Percentiles rank a stretch among this genome's conserved stretches.
phyloP scores from a whole-genome alignment of 2,113 vertebrate genomes.

The Lagopus muta region DNA sequence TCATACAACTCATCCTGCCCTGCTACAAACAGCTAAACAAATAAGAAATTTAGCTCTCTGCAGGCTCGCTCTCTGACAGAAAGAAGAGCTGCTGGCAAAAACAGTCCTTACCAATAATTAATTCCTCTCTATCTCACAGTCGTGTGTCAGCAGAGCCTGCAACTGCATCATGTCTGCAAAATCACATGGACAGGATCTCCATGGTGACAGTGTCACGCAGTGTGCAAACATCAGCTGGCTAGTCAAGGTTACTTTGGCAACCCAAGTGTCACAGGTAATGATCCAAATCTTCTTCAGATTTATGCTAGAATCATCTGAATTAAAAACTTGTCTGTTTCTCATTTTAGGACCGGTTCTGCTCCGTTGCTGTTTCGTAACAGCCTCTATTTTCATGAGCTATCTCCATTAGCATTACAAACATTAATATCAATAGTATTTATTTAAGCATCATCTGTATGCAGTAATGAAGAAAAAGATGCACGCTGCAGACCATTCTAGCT shows the following conservation, averaged over 20 bases:
- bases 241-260: slow-evolving; percentile 53
- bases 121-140: not conserved
- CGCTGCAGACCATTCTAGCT: not conserved
- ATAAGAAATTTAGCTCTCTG: not conserved
- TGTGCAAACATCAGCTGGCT: slow-evolving; percentile 13
- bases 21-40: not conserved
- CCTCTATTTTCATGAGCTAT: not conserved
- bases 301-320: slow-evolving; percentile 26
- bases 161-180: slow-evolving; percentile 41
- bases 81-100: not conserved
- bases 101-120: slow-evolving; percentile 30
- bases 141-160: not conserved
- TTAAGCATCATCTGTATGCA: not conserved
- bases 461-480: slow-evolving; percentile 35
- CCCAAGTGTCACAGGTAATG: slow-evolving; percentile 29
- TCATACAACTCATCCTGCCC: not conserved
- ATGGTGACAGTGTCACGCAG: slow-evolving; percentile 24
- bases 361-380: not conserved
- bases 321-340: not conserved
- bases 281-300: slow-evolving; percentile 12
- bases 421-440: not conserved
- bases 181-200: slow-evolving; percentile 43
- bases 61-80: not conserved
- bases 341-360: not conserved
- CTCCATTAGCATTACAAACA: not conserved